A percentile compares a stretch with the other conserved stretches of the same genome.
phyloP scores from a whole-genome alignment of 1,140 invertebrate species.

The Platorchestia sp. region DNA sequence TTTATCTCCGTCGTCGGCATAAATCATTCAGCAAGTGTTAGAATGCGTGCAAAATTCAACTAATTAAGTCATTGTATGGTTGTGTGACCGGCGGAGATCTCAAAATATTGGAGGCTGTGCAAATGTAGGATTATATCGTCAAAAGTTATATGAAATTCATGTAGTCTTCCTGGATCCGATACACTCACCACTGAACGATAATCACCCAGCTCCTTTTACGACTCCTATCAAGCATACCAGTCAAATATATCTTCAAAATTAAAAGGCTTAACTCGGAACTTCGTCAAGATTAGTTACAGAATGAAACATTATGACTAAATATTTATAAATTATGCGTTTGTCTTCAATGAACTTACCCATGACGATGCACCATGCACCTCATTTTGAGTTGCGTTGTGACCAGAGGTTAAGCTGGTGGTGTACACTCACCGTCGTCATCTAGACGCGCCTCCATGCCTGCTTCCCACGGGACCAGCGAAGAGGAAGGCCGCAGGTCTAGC shows the following conservation, averaged over 20 bases:
- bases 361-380: neutral
- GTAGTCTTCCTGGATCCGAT: neutral
- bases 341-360: neutral
- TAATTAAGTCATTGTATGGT: neutral
- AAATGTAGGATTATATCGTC: too few relatives aligned
- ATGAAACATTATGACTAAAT: neutral
- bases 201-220: neutral
- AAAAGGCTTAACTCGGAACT: neutral
- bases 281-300: neutral
- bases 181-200: neutral
- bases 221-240: neutral
- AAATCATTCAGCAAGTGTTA: neutral
- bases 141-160: too few relatives aligned
- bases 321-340: neutral
- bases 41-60: neutral
- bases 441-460: neutral
- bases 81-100: neutral
- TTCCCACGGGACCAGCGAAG: neutral
- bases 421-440: neutral
- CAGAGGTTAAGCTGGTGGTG: neutral
- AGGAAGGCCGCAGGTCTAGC: neutral
- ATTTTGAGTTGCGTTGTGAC: neutral
- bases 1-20: too few relatives aligned
- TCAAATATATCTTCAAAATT: neutral
- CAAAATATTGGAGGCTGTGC: too few relatives aligned